Base-by-base conservation (phyloP, 1,140 invertebrate species). In the Trinorchestia longiramus region DNA sequence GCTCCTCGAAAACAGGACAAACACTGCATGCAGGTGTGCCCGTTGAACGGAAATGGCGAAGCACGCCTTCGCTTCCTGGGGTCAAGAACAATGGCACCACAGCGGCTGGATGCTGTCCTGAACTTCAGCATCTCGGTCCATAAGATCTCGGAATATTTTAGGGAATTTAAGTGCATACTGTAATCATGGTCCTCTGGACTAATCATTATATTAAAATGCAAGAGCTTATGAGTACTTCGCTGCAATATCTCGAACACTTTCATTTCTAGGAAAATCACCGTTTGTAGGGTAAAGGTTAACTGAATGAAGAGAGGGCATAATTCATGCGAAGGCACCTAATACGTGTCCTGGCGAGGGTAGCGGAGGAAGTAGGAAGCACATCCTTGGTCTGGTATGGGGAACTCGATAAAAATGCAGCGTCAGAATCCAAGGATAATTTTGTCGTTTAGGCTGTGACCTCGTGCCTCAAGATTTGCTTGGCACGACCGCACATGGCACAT, bases 341-440 rank as follows among this genome's bases (percentile, higher is more conserved):
- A 23, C 62, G 62, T 77, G 62, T 77, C 62, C 62, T 77, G 62
- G 62, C 28, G 62, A 77, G 62, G 62, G 62, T 77, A 77, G 11
- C 62, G 62, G 62, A 77, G 62, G 62, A 77, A 77, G 62, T 77
- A 77, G 62, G 62, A 77, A 77, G 62, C 62, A 77, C 62, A 77
- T 23, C 47, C 62, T 77, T 77, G 62, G 62, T 77, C 62, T 77
- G 62, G 62, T 77, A 77, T 77, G 62, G 62, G 62, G 62, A 77
- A 77, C 62, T 77, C 36, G 62, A 19, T 36, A 77, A 77, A 77
- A 77, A 77, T 77, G 62, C 62, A 77, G 62, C 62, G 62, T 77
- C 62, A 77, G 62, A 77, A 77, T 11, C 15, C 62, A 77, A 77
- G 62, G 62, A 77, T 77, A 77, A 3, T 77, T 36, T 23, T 77